These are phyloP conservation scores for Pseudomyrmex concolor DNA, from an alignment of 1,140 invertebrate genomes.

Conservation along the genomic window DNA sequence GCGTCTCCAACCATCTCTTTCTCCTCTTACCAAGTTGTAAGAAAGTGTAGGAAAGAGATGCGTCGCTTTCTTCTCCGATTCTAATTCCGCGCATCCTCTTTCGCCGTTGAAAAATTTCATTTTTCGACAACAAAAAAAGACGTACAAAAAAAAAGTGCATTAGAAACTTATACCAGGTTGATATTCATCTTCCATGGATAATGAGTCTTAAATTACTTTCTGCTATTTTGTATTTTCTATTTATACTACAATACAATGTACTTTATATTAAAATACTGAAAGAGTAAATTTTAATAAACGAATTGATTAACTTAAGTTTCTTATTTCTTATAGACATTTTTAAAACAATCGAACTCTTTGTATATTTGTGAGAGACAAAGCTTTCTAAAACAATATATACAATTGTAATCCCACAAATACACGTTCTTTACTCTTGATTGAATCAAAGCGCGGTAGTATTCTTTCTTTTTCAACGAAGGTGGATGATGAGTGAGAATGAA, in stretches of 20 bases:
- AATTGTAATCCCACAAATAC: no score
- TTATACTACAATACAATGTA: no score
- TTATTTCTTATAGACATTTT: no score
- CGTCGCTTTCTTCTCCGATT: constrained; percentile 7
- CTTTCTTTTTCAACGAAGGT: constrained; percentile 4
- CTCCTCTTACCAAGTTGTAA: constrained; percentile 21
- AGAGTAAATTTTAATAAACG: no score
- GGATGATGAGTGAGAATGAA: constrained; percentile 44
- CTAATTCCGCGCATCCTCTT: constrained; percentile 26
- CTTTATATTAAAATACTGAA: no score
- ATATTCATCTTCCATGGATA: no score
- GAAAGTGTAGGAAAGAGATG: neutral
- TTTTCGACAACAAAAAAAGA: neutral
- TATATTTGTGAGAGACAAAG: neutral
- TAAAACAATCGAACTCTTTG: no score
- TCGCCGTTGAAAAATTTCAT: neutral
- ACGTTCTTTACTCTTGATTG: neutral
- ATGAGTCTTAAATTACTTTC: neutral
- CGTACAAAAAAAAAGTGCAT: neutral
- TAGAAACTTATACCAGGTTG: neutral
- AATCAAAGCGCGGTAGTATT: constrained; percentile 16
- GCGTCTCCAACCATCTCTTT: constrained; percentile 7
- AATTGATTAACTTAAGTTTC: no score
- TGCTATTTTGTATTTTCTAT: no score
- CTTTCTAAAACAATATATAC: no score